Conservation (phyloP, 1,140 invertebrate species). For the Neodiprion virginianus region DNA sequence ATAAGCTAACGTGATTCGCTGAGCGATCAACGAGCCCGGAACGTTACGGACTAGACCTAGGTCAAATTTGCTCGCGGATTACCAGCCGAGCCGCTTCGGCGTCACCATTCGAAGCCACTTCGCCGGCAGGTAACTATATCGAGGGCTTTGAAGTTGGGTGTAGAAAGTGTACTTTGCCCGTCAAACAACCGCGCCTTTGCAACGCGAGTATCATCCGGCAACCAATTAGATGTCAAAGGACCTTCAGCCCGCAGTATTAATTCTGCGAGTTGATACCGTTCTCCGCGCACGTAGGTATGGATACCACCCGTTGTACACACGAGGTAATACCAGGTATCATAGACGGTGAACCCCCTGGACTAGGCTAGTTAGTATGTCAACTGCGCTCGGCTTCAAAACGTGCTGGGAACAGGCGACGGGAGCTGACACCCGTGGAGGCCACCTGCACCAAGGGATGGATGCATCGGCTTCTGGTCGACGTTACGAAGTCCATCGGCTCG, state of each 20-base stretch:
- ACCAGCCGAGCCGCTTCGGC: background rate
- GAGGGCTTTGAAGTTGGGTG: background rate
- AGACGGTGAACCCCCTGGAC: background rate
- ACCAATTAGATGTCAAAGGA: conserved; percentile 1
- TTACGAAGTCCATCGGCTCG: background rate
- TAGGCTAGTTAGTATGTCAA: conserved; percentile 3
- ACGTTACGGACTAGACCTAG: background rate
- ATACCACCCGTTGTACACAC: background rate
- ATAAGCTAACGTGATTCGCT: too few relatives aligned
- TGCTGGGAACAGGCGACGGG: conserved; percentile 3
- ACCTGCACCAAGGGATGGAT: background rate
- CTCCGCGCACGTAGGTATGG: background rate
- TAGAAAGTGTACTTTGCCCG: conserved; percentile 2
- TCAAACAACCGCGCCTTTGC: conserved; percentile 1
- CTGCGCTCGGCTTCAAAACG: background rate
- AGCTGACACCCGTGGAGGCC: background rate
- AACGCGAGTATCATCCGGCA: background rate
- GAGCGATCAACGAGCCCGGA: too few relatives aligned
- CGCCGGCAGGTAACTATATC: background rate
- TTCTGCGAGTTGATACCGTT: background rate
- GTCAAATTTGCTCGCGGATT: background rate
- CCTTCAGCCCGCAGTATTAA: background rate
- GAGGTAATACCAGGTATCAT: background rate
- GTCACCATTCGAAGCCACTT: conserved; percentile 1
- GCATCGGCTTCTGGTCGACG: background rate